Conservation (phyloP, 1,140 invertebrate species). For the Gonioctena quinquepunctata region DNA sequence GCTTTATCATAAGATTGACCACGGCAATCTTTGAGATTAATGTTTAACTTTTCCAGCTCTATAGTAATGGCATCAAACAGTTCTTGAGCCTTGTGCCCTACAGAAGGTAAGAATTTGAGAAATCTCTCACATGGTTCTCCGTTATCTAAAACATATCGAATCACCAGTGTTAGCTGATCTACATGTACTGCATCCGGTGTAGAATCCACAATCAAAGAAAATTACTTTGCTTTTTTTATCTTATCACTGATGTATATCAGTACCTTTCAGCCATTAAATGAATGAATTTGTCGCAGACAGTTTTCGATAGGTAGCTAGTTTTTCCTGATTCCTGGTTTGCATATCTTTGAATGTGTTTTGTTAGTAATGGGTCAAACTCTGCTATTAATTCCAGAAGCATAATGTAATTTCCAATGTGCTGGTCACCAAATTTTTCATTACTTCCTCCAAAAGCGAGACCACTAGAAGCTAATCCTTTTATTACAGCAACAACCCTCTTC, state of each 20-base stretch:
- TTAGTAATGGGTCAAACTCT: conserved; percentile 51
- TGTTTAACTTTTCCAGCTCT: too few species aligned
- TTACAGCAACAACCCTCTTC: conserved; percentile 28
- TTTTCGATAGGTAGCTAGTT: conserved; percentile 47
- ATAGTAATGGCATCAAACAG: too few species aligned
- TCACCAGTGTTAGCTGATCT: conserved; percentile 51
- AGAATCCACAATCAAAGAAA: conserved; percentile 52
- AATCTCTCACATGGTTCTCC: conserved; percentile 1
- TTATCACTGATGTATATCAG: conserved; percentile 42
- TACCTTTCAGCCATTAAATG: conserved; percentile 33
- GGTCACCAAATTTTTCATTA: conserved; percentile 19
- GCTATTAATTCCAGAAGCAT: conserved; percentile 47
- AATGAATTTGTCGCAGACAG: conserved; percentile 52
- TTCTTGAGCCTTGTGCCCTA: conserved; percentile 2
- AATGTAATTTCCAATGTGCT: conserved; percentile 36
- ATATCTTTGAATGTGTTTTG: conserved; percentile 45
- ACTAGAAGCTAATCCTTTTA: conserved; percentile 33
- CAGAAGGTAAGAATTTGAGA: conserved; percentile 2
- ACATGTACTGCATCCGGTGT: conserved; percentile 46
- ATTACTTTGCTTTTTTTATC: conserved; percentile 52
- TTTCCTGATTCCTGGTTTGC: conserved; percentile 47
- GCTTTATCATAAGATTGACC: conserved; percentile 21
- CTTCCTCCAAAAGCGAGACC: conserved; percentile 31
- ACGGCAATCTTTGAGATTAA: conserved; percentile 13
- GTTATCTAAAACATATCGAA: conserved; percentile 43